phyloP scores from a whole-genome alignment of 2,888 invertebrate species.

The Drosophila ustulata region DNA sequence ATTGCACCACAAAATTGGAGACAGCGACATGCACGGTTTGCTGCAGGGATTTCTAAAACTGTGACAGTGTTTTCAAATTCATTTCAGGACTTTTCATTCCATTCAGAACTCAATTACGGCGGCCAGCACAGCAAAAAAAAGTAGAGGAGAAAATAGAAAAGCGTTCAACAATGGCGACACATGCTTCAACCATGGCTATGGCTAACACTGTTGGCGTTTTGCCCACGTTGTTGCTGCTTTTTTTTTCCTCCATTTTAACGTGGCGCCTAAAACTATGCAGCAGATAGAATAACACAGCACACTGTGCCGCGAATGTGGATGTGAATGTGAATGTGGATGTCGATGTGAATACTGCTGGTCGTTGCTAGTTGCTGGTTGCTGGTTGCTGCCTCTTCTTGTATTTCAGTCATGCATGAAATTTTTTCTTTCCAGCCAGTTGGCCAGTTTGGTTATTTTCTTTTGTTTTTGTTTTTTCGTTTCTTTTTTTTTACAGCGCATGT shows the following conservation, averaged over 20 bases:
- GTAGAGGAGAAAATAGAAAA: background rate
- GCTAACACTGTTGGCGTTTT: background rate
- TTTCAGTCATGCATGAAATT: slow-evolving; percentile 76
- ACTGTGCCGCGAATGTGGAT: slow-evolving; percentile 1
- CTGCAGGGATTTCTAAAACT: slow-evolving; percentile 3
- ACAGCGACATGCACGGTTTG: slow-evolving; percentile 6
- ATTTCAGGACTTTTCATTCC: slow-evolving; percentile 32
- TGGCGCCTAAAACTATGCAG: slow-evolving; percentile 68
- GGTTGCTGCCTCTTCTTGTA: slow-evolving; percentile 59
- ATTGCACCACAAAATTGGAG: slow-evolving; percentile 13
- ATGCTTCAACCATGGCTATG: slow-evolving; percentile 7
- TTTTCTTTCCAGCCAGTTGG: slow-evolving; percentile 71
- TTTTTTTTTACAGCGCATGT: slow-evolving; percentile 30
- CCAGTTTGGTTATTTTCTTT: slow-evolving; percentile 44
- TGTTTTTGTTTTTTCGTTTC: slow-evolving; percentile 30
- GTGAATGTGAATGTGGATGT: background rate
- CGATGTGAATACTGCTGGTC: background rate
- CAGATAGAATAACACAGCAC: slow-evolving; percentile 47
- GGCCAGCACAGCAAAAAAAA: background rate
- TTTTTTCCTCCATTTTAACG: slow-evolving; percentile 6
- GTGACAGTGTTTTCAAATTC: slow-evolving; percentile 13
- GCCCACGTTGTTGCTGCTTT: slow-evolving; percentile 14
- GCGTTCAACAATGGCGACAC: slow-evolving; percentile 32
- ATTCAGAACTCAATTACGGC: slow-evolving; percentile 63
- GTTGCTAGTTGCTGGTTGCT: background rate